phyloP scores from a whole-genome alignment of 2,113 vertebrate species.

The Perca schrenkii region DNA sequence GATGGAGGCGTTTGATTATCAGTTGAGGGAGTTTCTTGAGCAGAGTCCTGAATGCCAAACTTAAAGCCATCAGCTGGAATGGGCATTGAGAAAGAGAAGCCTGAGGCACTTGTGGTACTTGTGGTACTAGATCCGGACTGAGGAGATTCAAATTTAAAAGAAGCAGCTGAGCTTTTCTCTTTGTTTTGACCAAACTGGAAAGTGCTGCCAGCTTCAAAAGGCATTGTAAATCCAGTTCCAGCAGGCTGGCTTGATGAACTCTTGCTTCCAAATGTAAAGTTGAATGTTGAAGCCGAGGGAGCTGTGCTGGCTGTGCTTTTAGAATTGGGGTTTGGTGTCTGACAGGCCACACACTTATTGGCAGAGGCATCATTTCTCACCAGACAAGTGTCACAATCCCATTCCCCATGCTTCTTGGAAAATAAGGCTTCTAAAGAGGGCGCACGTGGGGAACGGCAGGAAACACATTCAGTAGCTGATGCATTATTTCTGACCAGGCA shows the following conservation, averaged over 20 bases:
- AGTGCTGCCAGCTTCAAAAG: slow-evolving; percentile 78
- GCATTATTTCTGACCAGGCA: slow-evolving; percentile 87
- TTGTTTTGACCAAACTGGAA: slow-evolving; percentile 90
- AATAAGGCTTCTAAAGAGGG: slow-evolving; percentile 85
- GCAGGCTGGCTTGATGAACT: slow-evolving; percentile 78
- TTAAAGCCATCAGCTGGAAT: slow-evolving; percentile 85
- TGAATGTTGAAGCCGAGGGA: slow-evolving; percentile 77
- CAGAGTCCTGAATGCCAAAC: slow-evolving; percentile 90
- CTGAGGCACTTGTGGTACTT: slow-evolving; percentile 80
- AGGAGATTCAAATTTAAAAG: slow-evolving; percentile 83
- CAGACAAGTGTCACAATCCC: slow-evolving; percentile 88
- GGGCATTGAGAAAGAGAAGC: slow-evolving; percentile 89
- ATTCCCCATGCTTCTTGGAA: slow-evolving; percentile 87
- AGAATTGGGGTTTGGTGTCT: slow-evolving; percentile 81
- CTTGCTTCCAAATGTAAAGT: slow-evolving; percentile 80
- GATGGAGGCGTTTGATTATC: slow-evolving; percentile 68
- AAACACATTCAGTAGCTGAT: slow-evolving; percentile 75
- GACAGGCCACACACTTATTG: slow-evolving; percentile 84
- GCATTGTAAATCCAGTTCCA: slow-evolving; percentile 85
- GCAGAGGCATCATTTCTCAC: slow-evolving; percentile 85
- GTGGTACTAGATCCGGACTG: slow-evolving; percentile 77
- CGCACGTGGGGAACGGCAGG: slow-evolving; percentile 78
- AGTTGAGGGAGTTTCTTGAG: slow-evolving; percentile 64
- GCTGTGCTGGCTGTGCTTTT: slow-evolving; percentile 67
- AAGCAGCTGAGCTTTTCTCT: slow-evolving; percentile 74